Evolutionary conservation across 2,888 invertebrate species (phyloP).

Genomic region (Chrysodeixis includens): DNA sequence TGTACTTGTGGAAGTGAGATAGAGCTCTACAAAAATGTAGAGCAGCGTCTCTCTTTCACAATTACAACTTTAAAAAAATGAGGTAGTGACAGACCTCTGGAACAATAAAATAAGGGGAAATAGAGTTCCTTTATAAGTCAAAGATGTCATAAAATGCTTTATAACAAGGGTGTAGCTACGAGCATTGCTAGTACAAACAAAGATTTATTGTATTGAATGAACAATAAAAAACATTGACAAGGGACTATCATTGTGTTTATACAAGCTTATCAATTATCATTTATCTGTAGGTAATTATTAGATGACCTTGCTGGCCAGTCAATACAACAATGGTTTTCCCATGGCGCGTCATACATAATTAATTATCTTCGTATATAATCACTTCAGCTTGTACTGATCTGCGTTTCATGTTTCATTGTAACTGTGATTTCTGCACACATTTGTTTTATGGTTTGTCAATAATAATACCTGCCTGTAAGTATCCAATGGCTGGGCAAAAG

Average conservation of each 20-base stretch:
- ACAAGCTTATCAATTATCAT: slow-evolving; percentile 20
- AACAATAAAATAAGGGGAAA: not conserved
- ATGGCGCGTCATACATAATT: slow-evolving; percentile 51
- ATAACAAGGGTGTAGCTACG: not conserved
- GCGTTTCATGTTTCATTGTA: not conserved
- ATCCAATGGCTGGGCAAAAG: too few species aligned
- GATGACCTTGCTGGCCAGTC: slow-evolving; percentile 63
- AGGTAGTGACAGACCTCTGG: too few species aligned
- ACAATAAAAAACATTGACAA: slow-evolving; percentile 19
- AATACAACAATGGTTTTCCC: slow-evolving; percentile 68
- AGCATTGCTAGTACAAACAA: not conserved
- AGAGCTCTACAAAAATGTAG: too few species aligned
- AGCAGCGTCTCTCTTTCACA: too few species aligned
- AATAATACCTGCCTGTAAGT: too few species aligned
- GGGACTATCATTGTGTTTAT: slow-evolving; percentile 29
- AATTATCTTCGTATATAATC: not conserved
- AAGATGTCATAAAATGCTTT: not conserved
- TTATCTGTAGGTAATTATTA: slow-evolving; percentile 37
- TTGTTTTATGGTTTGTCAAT: too few species aligned
- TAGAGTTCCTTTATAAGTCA: not conserved
- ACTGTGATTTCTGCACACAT: not conserved
- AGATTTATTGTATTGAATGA: slow-evolving; percentile 15
- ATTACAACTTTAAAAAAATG: too few species aligned
- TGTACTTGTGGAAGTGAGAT: too few species aligned
- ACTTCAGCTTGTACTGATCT: not conserved